Evolutionary conservation across 2,797 vertebrate species (phyloP), one percentile per base, ranked within the genome.

Genomic region (Avahi laniger): DNA sequence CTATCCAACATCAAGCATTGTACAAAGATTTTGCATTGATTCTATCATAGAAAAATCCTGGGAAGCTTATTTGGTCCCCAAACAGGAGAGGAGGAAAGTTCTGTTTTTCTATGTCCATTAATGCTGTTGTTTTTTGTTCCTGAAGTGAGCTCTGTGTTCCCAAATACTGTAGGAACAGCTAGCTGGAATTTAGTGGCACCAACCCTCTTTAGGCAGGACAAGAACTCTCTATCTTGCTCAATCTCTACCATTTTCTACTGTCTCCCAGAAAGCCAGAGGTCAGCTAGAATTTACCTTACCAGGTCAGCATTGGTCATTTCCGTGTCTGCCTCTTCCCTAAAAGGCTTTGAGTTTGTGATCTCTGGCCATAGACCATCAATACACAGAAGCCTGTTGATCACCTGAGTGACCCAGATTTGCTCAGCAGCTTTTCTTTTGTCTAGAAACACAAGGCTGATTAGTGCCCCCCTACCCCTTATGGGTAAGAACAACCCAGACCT

Each of bases 321-420:
- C 18, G 30, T n/a, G 30, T 50, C 75, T 91, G 75, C 13, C 7
- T 92, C 52, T 82, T 95, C 46, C 72, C 17, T 35, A 13, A 81
- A 92, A 85, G 13, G 20, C 12, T 65, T 61, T 75, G 41, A 65
- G 22, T 75, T 83, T 85, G 81, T 91, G 65, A 95, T 81, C 24
- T 80, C 20, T 92, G 13, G 76, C 35, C 35, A 17, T 52, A 59
- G 15, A 84, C 11, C 24, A 89, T 78, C 54, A 78, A 24, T 82
- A 90, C 20, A n/a, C 20, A 89, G 33, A 79, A 57, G 22, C 3
- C 43, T 92, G 18, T 93, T 93, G 59, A 65, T 80, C 79, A 72
- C 92, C n/a, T 33, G 26, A 89, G 11, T 91, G 69, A 93, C 57
- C 80, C 70, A 88, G 10, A 91, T 89, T 96, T 91, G 80, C 20